Conservation (phyloP, 1,140 invertebrate genomes). For the Sminthurides bifidus region DNA sequence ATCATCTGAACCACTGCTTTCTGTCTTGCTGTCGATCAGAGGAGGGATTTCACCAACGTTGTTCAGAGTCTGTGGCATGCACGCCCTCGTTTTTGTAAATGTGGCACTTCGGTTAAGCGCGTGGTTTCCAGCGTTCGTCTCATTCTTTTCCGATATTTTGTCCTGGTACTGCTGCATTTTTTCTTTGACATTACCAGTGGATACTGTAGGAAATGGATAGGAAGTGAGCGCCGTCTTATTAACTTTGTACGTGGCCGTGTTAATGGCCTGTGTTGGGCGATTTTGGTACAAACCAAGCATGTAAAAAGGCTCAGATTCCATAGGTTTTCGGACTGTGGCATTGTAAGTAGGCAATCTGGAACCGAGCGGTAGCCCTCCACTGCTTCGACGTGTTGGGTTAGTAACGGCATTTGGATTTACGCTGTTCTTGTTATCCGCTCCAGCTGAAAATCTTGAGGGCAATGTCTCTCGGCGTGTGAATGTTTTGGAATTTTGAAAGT, state of each 20-base stretch:
- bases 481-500: no score
- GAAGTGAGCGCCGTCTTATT: neutral
- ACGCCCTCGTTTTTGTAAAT: conserved; percentile 10
- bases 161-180: conserved; percentile 44
- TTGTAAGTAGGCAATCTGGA: conserved; percentile 1
- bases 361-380: neutral
- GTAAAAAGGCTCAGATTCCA: conserved; percentile 23
- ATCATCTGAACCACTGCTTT: neutral
- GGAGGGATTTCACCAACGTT: neutral
- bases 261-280: neutral
- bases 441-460: neutral
- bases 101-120: conserved; percentile 37
- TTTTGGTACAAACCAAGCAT: conserved; percentile 17
- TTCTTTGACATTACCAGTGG: conserved; percentile 41
- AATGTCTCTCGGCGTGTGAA: neutral
- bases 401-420: neutral
- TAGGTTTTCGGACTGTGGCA: conserved; percentile 9
- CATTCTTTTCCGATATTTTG: conserved; percentile 40
- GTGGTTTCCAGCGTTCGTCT: conserved; percentile 40
- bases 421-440: neutral
- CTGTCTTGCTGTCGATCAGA: neutral
- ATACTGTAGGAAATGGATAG: conserved; percentile 8
- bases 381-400: neutral
- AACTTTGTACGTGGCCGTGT: neutral
- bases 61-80: neutral